Percentiles rank a stretch among this genome's conserved stretches.
Conservation (phyloP, 2,797 vertebrate genomes). For the Rhinichthys osculus region DNA sequence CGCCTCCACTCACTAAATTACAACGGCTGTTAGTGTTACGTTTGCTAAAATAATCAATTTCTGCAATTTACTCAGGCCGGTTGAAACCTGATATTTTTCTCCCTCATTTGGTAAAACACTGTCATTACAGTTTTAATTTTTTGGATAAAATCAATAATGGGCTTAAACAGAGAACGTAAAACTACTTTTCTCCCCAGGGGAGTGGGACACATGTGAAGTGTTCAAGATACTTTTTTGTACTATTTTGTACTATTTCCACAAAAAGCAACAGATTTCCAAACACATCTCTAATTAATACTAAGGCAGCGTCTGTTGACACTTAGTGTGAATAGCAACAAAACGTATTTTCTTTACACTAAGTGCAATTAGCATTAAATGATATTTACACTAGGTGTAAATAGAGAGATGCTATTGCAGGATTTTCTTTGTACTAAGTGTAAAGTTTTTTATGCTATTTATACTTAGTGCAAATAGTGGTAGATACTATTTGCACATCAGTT, state of each 20-base stretch:
- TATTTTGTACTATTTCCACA: neutral
- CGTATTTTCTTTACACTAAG: neutral
- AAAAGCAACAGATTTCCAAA: neutral
- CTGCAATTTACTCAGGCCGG: neutral
- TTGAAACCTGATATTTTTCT: constrained; percentile 15
- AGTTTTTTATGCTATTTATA: neutral
- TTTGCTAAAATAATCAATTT: constrained; percentile 5
- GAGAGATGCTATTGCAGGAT: too few relatives aligned
- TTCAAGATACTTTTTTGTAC: neutral
- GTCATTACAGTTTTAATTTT: constrained; percentile 7
- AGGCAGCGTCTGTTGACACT: neutral
- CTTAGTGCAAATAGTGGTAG: neutral
- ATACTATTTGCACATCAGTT: neutral
- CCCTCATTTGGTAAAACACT: constrained; percentile 9
- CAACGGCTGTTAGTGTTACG: neutral
- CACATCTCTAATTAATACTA: neutral
- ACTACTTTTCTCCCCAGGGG: neutral
- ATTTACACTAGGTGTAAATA: neutral
- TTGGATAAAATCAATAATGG: constrained; percentile 17
- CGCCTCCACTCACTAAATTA: constrained; percentile 20
- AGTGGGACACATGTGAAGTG: neutral
- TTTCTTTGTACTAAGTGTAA: too few relatives aligned
- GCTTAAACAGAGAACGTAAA: neutral
- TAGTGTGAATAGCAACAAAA: too few relatives aligned
- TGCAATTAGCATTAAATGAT: neutral